phyloP scores from a whole-genome alignment of 2,797 vertebrate species.

The Hydrophis major region DNA sequence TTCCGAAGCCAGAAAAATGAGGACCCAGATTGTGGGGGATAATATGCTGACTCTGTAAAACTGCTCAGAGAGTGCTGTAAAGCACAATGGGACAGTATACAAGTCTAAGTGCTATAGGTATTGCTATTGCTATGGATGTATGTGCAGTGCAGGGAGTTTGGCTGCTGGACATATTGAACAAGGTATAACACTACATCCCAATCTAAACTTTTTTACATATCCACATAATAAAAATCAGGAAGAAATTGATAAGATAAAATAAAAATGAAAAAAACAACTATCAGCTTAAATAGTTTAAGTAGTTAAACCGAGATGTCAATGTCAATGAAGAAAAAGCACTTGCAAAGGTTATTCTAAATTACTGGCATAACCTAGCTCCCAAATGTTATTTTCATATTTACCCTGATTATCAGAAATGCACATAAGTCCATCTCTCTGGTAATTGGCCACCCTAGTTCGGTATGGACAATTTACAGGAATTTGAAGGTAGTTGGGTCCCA shows the following conservation, averaged over 20 bases:
- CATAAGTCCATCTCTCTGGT: conserved; percentile 95
- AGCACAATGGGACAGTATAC: no score
- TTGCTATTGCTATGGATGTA: not conserved
- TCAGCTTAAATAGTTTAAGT: not conserved
- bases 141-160: not conserved
- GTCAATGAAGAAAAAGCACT: not conserved
- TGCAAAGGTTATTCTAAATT: not conserved
- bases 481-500: conserved; percentile 94
- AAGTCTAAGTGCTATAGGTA: no score
- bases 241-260: not conserved
- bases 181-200: not conserved
- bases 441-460: conserved; percentile 85
- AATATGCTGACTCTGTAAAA: no score
- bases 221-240: not conserved
- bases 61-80: no score
- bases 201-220: not conserved
- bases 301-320: not conserved
- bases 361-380: not conserved
- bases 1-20: no score
- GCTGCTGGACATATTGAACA: not conserved
- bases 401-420: conserved; percentile 90
- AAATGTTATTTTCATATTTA: conserved; percentile 45
- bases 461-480: conserved; percentile 94
- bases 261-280: not conserved
- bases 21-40: no score